These are phyloP conservation scores for Clivina fossor DNA, from an alignment of 2,888 invertebrate species.

Conservation along the genomic window DNA sequence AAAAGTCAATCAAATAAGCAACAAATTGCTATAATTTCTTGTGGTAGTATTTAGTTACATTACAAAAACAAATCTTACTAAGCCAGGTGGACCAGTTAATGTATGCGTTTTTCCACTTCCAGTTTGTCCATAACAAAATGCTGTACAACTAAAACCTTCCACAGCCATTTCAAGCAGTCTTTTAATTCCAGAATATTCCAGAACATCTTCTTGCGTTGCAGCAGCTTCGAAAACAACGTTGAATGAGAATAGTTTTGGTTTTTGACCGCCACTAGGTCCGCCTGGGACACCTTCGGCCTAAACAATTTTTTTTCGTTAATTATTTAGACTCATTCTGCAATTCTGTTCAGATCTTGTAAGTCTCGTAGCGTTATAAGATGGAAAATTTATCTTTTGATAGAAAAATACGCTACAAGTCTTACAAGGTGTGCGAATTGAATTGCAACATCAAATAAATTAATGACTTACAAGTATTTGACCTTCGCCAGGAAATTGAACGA, in stretches of 20 bases:
- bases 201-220: conserved; percentile 80
- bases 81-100: conserved; percentile 84
- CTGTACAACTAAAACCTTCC: conserved; percentile 91
- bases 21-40: too few species aligned
- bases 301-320: too few species aligned
- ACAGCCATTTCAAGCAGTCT: conserved; percentile 91
- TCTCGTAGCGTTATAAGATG: too few species aligned
- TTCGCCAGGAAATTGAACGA: conserved; percentile 84
- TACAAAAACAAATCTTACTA: conserved; percentile 59
- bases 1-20: too few species aligned
- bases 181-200: conserved; percentile 89
- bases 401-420: too few species aligned
- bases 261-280: conserved; percentile 62
- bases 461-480: conserved; percentile 71
- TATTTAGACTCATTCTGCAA: too few species aligned
- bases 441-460: too few species aligned
- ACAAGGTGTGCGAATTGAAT: too few species aligned
- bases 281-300: conserved; percentile 57
- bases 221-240: conserved; percentile 94
- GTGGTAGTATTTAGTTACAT: neutral
- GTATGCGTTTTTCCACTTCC: conserved; percentile 97
- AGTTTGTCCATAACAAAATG: conserved; percentile 95
- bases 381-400: too few species aligned
- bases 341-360: too few species aligned
- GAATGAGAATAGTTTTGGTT: conserved; percentile 87